A percentile compares a stretch with the other conserved stretches of the same genome.
Evolutionary conservation across 2,888 invertebrate genomes (phyloP).

Genomic region (Phania funesta): DNA sequence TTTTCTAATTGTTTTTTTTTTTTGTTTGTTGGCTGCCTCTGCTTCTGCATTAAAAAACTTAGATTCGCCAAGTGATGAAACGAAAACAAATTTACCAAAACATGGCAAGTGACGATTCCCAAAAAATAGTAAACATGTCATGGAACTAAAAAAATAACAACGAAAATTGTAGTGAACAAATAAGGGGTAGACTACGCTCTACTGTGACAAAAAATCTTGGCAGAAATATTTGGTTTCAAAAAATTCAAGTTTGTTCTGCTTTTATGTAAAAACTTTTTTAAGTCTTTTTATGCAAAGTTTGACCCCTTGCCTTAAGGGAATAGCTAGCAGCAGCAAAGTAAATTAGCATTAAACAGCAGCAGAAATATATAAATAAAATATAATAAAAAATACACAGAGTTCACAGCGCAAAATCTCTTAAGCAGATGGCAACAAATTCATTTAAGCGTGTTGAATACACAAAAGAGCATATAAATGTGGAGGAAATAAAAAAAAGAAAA

Average conservation of each 20-base stretch:
- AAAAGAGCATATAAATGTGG: slow-evolving; percentile 13
- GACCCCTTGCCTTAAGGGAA: neutral
- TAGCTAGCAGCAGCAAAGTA: slow-evolving; percentile 29
- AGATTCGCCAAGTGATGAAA: slow-evolving; percentile 9
- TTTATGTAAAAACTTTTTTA: neutral
- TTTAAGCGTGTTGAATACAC: slow-evolving; percentile 50
- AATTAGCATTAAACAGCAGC: slow-evolving; percentile 57
- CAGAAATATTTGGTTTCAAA: neutral
- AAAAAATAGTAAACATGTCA: neutral
- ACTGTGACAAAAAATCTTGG: neutral
- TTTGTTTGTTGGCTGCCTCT: no score
- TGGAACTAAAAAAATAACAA: neutral
- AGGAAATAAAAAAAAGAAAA: slow-evolving; percentile 34
- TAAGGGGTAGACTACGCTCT: neutral
- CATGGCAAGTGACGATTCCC: neutral
- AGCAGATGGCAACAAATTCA: slow-evolving; percentile 57
- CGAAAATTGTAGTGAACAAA: neutral
- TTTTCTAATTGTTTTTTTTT: no score
- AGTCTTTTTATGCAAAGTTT: neutral
- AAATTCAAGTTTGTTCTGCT: neutral
- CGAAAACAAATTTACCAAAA: slow-evolving; percentile 16
- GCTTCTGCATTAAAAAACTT: no score
- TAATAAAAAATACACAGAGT: slow-evolving; percentile 22
- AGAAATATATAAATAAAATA: slow-evolving; percentile 5
- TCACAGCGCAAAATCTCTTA: slow-evolving; percentile 41